Evolutionary conservation across 2,113 vertebrate genomes (phyloP), one percentile per base, ranked within the genome.

Genomic region (Anthoscopus minutus): DNA sequence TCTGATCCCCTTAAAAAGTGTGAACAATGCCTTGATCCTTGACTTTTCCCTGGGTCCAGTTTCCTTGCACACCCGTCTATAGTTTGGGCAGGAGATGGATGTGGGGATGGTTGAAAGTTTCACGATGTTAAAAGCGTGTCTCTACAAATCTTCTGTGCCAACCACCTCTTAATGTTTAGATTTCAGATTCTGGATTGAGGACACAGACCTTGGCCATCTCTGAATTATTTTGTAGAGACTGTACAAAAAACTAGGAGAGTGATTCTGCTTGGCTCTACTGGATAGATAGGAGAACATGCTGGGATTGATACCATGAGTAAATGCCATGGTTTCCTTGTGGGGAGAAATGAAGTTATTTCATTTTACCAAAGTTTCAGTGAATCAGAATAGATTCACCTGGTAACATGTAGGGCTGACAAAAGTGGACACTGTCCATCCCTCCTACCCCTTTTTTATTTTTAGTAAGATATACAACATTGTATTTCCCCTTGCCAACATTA

Each of bases 371-470:
- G n/a, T 57, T 81, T 48, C 4, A 1, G 33, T 89, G 48, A 81
- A 40, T 70, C 40, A 48, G 23, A 87, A 67, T 58, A 58, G 30
- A 74, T 81, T 89, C 38, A 45, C 23, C 17, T 70, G 17, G 15
- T 38, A 53, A 8, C 7, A 20, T 15, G 7, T 8, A 60, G 15
- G 21, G 17, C 6, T 51, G 60, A 47, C 24, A 66, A 47, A 83
- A 60, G 13, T 50, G 33, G 62, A 30, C 20, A 20, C 16, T 57
- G 60, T 27, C 4, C 21, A 23, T 27, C 6, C 3, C 11, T 12
- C 7, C 11, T 11, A 2, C 6, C 6, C 3, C 14, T 11, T 33
- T 40, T 51, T 45, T 1, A 3, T 20, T 47, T 22, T 69, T 27
- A 1, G 12, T 47, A 22, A 66, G 20, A 50, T 13, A 60, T 30